Conservation (phyloP, 2,113 vertebrate species). For the Bufo gargarizans region DNA sequence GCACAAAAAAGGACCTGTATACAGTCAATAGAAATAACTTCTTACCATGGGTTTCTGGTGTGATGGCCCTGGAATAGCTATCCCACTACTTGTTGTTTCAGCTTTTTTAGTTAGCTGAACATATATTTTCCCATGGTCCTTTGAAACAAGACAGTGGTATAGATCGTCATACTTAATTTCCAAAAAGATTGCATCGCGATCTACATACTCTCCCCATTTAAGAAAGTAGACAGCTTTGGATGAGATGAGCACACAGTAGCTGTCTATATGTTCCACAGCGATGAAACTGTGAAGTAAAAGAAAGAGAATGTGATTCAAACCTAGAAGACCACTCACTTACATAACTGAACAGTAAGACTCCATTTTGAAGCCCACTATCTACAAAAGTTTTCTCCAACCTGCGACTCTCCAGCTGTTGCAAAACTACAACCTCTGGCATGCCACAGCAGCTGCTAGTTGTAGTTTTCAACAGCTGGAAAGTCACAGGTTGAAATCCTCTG, state of each 20-base stretch:
- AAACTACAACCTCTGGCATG: too few species aligned
- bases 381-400: too few species aligned
- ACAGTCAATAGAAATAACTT: background rate
- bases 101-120: slow-evolving; percentile 97
- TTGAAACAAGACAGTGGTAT: slow-evolving; percentile 96
- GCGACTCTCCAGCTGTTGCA: too few species aligned
- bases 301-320: background rate
- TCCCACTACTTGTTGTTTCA: slow-evolving; percentile 83
- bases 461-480: too few species aligned
- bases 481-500: too few species aligned
- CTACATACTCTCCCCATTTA: slow-evolving; percentile 80
- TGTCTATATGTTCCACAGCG: slow-evolving; percentile 89
- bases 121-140: slow-evolving; percentile 92
- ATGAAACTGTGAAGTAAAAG: slow-evolving; percentile 81
- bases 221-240: slow-evolving; percentile 96
- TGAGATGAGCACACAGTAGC: slow-evolving; percentile 93
- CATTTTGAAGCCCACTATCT: too few species aligned
- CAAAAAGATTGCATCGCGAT: slow-evolving; percentile 93
- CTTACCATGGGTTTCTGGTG: slow-evolving; percentile 97
- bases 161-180: slow-evolving; percentile 96
- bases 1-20: background rate
- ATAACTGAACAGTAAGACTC: background rate
- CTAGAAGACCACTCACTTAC: background rate
- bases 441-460: too few species aligned
- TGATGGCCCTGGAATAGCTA: slow-evolving; percentile 92